Evolutionary conservation across 2,113 vertebrate species (phyloP).

Genomic region (Cochlearius cochlearius): DNA sequence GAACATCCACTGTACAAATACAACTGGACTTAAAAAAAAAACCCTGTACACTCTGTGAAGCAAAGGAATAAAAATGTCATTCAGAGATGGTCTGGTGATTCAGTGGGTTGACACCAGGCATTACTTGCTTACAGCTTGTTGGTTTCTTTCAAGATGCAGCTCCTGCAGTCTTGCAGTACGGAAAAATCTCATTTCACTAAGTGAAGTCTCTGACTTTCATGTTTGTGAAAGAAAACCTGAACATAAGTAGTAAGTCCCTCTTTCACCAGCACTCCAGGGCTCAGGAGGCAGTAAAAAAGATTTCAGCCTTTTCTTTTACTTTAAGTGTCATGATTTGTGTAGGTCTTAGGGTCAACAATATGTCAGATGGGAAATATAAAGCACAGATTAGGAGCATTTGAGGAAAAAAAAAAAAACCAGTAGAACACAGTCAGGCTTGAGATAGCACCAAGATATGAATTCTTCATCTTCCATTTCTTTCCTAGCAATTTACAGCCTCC

Average conservation of each 20-base stretch:
- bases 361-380: not conserved
- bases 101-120: not conserved
- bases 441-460: not conserved
- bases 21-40: not conserved
- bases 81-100: not conserved
- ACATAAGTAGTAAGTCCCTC: not conserved
- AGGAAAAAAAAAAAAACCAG: not conserved
- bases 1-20: not conserved
- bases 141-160: not conserved
- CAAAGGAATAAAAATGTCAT: not conserved
- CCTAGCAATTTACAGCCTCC: not conserved
- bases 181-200: not conserved
- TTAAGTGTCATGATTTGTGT: not conserved
- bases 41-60: accelerated
- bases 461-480: not conserved
- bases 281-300: not conserved
- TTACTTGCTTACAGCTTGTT: not conserved
- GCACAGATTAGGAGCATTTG: not conserved
- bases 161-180: not conserved
- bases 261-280: not conserved
- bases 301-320: not conserved
- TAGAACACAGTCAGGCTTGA: not conserved
- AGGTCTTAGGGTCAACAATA: not conserved
- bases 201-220: not conserved
- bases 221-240: not conserved